Conservation (phyloP, 2,113 vertebrate genomes). For the Erythrolamprus reginae region DNA sequence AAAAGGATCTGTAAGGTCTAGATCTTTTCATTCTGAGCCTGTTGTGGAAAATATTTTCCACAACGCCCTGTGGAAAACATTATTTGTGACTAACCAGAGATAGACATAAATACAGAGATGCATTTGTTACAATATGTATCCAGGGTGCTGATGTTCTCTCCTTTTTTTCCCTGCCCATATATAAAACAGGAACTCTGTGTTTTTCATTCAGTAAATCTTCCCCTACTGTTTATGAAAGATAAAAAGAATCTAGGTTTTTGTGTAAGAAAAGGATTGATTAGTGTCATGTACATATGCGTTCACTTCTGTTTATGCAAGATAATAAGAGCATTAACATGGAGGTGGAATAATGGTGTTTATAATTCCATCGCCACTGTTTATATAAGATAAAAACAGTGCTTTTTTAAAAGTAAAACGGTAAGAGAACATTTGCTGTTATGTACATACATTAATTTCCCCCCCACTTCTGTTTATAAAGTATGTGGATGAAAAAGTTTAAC, state of each 20-base stretch:
- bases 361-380: slow-evolving; percentile 68
- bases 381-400: slow-evolving; percentile 65
- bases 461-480: slow-evolving; percentile 47
- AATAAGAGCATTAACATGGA: slow-evolving; percentile 72
- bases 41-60: slow-evolving; percentile 19
- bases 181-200: slow-evolving; percentile 67
- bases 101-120: neutral
- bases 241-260: slow-evolving; percentile 60
- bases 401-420: slow-evolving; percentile 47
- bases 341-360: slow-evolving; percentile 71
- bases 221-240: slow-evolving; percentile 63
- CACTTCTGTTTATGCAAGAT: slow-evolving; percentile 70
- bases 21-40: neutral
- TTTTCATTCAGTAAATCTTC: slow-evolving; percentile 70
- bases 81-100: slow-evolving; percentile 48
- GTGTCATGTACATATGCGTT: slow-evolving; percentile 68
- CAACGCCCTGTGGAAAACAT: slow-evolving; percentile 34
- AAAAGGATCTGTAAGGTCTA: slow-evolving; percentile 18
- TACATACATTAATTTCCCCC: slow-evolving; percentile 56
- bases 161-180: neutral
- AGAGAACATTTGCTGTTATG: slow-evolving; percentile 54
- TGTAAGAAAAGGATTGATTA: slow-evolving; percentile 67
- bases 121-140: slow-evolving; percentile 47
- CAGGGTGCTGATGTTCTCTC: slow-evolving; percentile 59
- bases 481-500: slow-evolving; percentile 35